phyloP scores from a whole-genome alignment of 2,797 vertebrate genomes.

The Enteromius mattozi region DNA sequence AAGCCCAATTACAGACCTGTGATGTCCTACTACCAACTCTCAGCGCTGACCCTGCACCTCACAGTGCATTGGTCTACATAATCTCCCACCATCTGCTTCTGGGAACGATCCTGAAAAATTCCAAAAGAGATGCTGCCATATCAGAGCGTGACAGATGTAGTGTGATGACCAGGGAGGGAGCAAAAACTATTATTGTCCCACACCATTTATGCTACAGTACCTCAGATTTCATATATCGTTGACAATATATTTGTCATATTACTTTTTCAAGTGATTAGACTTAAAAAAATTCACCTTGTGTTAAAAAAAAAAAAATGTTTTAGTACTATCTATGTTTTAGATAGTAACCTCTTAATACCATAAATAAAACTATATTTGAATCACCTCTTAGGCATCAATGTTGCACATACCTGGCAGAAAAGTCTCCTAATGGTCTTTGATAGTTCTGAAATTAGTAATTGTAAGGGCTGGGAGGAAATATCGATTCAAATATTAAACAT shows the following conservation, averaged over 20 bases:
- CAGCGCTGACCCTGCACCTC: conserved; percentile 20
- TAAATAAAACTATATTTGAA: conserved; percentile 2
- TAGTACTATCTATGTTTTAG: background rate
- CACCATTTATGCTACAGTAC: background rate
- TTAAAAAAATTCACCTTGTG: background rate
- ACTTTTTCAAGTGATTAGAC: background rate
- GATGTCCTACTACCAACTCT: conserved; percentile 23
- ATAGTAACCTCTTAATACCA: background rate
- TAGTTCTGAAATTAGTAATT: background rate
- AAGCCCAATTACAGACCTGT: conserved; percentile 43
- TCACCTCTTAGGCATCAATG: background rate
- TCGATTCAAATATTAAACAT: background rate
- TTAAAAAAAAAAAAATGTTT: background rate
- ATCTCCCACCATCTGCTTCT: conserved; percentile 78
- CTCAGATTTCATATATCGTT: background rate
- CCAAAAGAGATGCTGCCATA: conserved; percentile 60
- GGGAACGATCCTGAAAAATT: conserved; percentile 63
- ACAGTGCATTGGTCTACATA: conserved; percentile 66
- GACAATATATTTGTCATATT: background rate
- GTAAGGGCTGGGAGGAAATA: background rate
- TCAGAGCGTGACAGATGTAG: conserved; percentile 56
- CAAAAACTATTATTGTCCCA: background rate
- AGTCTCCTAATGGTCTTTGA: background rate
- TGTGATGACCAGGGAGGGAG: conserved; percentile 28
- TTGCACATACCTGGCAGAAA: background rate